These are phyloP conservation scores for Scolopax rusticola DNA, from an alignment of 2,797 vertebrate genomes.

Conservation along the genomic window DNA sequence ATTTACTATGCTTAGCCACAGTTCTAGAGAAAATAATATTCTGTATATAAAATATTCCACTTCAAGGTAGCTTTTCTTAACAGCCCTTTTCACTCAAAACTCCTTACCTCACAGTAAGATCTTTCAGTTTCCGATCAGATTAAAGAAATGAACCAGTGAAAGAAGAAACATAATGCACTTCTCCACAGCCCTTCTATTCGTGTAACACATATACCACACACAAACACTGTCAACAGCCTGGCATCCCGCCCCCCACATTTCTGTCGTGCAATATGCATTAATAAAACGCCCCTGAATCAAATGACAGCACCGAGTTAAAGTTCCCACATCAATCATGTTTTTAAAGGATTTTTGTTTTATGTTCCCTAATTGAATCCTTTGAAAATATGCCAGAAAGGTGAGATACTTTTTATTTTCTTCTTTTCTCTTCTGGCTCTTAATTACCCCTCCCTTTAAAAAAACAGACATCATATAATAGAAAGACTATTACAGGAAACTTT, in stretches of 20 bases:
- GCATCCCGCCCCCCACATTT: conserved; percentile 12
- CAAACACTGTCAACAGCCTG: conserved; percentile 43
- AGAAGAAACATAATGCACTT: conserved; percentile 16
- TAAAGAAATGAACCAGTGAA: conserved; percentile 25
- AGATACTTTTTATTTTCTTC: neutral
- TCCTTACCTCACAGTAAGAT: neutral
- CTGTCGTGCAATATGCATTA: neutral
- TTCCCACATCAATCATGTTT: conserved; percentile 25
- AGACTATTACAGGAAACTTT: neutral
- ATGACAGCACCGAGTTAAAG: conserved; percentile 12
- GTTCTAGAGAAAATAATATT: neutral
- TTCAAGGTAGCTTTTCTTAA: conserved; percentile 12
- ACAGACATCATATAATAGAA: neutral
- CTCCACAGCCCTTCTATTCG: neutral
- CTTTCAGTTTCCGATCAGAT: conserved; percentile 20
- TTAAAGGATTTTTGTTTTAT: conserved; percentile 22
- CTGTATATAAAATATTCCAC: neutral
- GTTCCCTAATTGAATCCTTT: conserved; percentile 38
- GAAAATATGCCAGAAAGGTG: conserved; percentile 27
- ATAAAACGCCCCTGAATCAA: conserved; percentile 7
- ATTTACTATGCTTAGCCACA: neutral
- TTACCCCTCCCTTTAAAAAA: neutral
- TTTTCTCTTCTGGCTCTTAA: conserved; percentile 24
- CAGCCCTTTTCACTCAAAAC: conserved; percentile 7
- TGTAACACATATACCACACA: conserved; percentile 9